Evolutionary conservation across 2,888 invertebrate genomes (phyloP), one percentile per base, ranked within the genome.

Genomic region (Eucriotettix oculatus): DNA sequence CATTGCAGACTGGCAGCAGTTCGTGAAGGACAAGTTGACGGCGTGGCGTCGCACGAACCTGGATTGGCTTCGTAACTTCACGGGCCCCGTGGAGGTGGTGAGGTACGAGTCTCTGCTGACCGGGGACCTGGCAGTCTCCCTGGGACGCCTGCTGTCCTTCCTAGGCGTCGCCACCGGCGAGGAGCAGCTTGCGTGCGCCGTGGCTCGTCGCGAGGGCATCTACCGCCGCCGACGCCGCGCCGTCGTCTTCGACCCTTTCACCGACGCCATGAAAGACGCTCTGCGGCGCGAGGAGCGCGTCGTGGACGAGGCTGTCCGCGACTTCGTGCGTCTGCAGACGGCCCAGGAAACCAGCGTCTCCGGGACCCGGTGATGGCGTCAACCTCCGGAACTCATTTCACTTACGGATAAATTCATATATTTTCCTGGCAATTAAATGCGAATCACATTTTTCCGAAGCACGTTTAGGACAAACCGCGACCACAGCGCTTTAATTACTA

Each of bases 11-110:
- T 88, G 88, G 88, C 76, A 79, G 56, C 79, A 79, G 60, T 86
- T 87, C 71, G 87, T 87, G 41, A 73, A 75, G 44, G 80, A 78
- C 41, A 84, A 86, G 69, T 73, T 86, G 52, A 71, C 75, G 29
- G 78, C 78, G 41, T 89, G 88, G 88, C 81, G 82, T 70, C 75
- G 79, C 42, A 80, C 85, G 66, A 85, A 87, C 69, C 71, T 80
- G 44, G 78, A 82, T 67, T 89, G 88, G 87, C 75, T 87, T 64
- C 76, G 78, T 59, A 79, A 81, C 67, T 88, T 85, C 71, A 76
- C 78, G 2, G 86, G 86, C 12, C 81, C 82, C 9, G 74, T 85
- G 52, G 83, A 83, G 69, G 78, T 87, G 40, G 79, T 87, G 58
- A 82, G 82, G 71, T 88, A 88, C 71, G 86, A 87, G 65, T 75